phyloP scores from a whole-genome alignment of 1,140 invertebrate species.

The Cotesia typhae region DNA sequence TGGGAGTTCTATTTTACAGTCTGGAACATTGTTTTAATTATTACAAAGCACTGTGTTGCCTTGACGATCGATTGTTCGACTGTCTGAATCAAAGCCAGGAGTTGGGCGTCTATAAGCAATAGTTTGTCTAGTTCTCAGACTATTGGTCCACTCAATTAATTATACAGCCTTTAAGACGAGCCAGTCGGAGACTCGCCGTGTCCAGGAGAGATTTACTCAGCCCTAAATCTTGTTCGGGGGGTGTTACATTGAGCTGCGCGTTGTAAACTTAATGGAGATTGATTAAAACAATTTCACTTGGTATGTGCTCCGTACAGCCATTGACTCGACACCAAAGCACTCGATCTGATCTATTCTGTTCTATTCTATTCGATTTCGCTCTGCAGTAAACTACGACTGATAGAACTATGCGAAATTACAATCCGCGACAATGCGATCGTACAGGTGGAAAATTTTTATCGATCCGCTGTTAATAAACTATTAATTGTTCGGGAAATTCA shows the following conservation, averaged over 20 bases:
- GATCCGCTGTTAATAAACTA: too few relatives aligned
- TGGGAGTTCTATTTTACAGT: not conserved
- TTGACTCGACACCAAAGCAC: too few relatives aligned
- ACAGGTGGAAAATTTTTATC: too few relatives aligned
- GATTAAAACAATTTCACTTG: slow-evolving; percentile 8
- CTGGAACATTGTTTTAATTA: not conserved
- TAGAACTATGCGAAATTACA: too few relatives aligned
- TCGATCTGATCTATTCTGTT: too few relatives aligned
- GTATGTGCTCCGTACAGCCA: too few relatives aligned
- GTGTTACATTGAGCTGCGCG: not conserved
- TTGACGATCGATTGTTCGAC: slow-evolving; percentile 4
- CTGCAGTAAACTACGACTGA: too few relatives aligned
- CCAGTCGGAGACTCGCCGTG: slow-evolving; percentile 24
- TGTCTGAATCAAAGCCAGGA: too few relatives aligned
- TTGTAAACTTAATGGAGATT: slow-evolving; percentile 2
- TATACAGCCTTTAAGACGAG: slow-evolving; percentile 26
- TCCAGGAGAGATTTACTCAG: slow-evolving; percentile 20
- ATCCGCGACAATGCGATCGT: too few relatives aligned
- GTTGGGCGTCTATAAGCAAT: not conserved
- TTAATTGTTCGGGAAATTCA: too few relatives aligned
- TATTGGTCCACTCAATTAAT: slow-evolving; percentile 27
- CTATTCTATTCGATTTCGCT: too few relatives aligned
- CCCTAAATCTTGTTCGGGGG: slow-evolving; percentile 7
- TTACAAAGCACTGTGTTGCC: not conserved
- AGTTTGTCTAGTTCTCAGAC: not conserved